Conservation (phyloP, 1,140 invertebrate species). For the Laodelphax striatellus region DNA sequence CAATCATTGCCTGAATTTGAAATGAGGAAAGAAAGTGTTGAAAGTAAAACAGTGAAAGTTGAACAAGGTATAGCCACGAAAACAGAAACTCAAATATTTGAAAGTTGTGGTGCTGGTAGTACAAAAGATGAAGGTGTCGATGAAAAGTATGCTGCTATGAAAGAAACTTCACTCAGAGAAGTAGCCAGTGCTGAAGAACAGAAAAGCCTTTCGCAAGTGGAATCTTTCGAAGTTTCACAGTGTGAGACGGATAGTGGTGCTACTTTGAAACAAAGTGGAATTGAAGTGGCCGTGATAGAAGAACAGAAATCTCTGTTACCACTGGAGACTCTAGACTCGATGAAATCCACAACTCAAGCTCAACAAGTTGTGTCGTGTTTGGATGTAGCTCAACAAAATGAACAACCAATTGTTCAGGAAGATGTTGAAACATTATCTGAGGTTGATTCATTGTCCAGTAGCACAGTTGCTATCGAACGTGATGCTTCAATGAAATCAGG, state of each 20-base stretch:
- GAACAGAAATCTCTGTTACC: constrained; percentile 1
- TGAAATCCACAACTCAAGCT: not conserved
- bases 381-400: not conserved
- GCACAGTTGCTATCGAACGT: not conserved
- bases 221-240: too few species aligned
- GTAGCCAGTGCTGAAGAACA: too few species aligned
- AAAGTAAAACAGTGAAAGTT: too few species aligned
- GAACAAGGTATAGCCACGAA: too few species aligned
- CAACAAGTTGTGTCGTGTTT: not conserved
- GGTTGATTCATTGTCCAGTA: not conserved
- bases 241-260: not conserved
- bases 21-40: too few species aligned
- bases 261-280: not conserved
- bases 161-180: too few species aligned
- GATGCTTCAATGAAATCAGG: not conserved
- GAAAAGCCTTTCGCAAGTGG: too few species aligned
- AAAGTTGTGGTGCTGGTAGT: too few species aligned
- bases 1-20: too few species aligned
- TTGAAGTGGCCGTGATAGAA: not conserved
- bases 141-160: too few species aligned
- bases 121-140: too few species aligned
- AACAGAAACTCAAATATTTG: too few species aligned
- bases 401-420: not conserved
- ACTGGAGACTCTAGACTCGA: not conserved
- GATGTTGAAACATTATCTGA: constrained; percentile 5